These are phyloP conservation scores for Epirrita christyi DNA, from an alignment of 2,888 invertebrate genomes.

Conservation along the genomic window DNA sequence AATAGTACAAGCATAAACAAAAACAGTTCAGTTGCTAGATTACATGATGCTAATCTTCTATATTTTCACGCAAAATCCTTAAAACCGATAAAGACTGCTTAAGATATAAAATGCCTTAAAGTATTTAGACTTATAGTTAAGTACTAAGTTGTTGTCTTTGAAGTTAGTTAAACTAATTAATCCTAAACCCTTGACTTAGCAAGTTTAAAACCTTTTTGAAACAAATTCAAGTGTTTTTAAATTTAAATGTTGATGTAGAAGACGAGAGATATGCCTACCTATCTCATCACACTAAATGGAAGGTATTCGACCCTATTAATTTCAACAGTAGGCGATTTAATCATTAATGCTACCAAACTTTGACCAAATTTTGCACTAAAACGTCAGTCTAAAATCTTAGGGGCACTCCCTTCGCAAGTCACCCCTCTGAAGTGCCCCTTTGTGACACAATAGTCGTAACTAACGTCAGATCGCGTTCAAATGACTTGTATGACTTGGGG, in stretches of 20 bases:
- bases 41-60: background rate
- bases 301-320: background rate
- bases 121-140: background rate
- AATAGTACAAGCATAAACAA: too few relatives aligned
- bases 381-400: conserved; percentile 19
- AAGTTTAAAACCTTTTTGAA: too few relatives aligned
- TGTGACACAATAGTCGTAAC: conserved; percentile 36
- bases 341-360: conserved; percentile 16
- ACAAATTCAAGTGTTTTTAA: too few relatives aligned
- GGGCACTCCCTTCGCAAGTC: conserved; percentile 23
- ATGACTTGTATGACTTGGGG: conserved; percentile 38
- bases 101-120: background rate
- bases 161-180: too few relatives aligned
- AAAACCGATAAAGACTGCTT: background rate
- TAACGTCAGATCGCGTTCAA: conserved; percentile 40
- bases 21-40: background rate
- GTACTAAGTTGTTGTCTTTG: too few relatives aligned
- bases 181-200: background rate
- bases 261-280: too few relatives aligned
- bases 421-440: conserved; percentile 36
- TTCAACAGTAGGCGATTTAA: conserved; percentile 10
- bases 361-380: conserved; percentile 25
- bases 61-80: background rate
- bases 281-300: too few relatives aligned
- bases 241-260: too few relatives aligned